Evolutionary conservation across 2,888 invertebrate genomes (phyloP), one percentile per base, ranked within the genome.

Genomic region (Synergus umbraculus): DNA sequence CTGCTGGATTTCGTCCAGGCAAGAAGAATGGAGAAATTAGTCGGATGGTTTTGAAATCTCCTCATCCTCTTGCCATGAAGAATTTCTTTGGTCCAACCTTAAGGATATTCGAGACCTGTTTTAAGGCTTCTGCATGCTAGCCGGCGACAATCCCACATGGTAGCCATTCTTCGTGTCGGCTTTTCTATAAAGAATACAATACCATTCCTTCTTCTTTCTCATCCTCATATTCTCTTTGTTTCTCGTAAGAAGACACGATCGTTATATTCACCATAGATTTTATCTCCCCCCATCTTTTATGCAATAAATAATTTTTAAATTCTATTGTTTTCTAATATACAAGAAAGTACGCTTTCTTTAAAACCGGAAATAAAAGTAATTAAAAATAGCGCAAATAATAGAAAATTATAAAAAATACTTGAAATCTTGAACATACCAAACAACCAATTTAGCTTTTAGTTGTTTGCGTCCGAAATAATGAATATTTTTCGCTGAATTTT

Each of bases 21-120:
- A 54, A 54, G 54, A 83, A 81, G 81, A 80, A 83, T 83, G 83
- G 83, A 83, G 82, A 90, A 89, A 89, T 90, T 88, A 87, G 87
- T 87, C 83, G 87, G 86, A 87, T 89, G 86, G 86, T 89, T 90
- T 88, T 82, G 82, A 88, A 88, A 85, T 83, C 80, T 80, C 85
- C 83, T 88, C 82, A 87, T 89, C 87, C 87, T 88, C 86, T 88
- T 88, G 87, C 82, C 79, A 77, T 76, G 22, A 46, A 78, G 54
- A 81, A 80, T 80, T 80, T 79, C 78, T 83, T 81, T 82, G 81
- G 81, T 83, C 80, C 79, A 80, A 58, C 81, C 81, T 79, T 79
- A 80, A 81, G 78, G 81, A 83, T 76, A 83, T 82, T 81, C 81
- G 79, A 83, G 82, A 83, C 83, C 78, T 81, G 80, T 83, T 83